These are phyloP conservation scores for Ctenodactylus gundi DNA, from an alignment of 2,113 vertebrate genomes.

Conservation along the genomic window DNA sequence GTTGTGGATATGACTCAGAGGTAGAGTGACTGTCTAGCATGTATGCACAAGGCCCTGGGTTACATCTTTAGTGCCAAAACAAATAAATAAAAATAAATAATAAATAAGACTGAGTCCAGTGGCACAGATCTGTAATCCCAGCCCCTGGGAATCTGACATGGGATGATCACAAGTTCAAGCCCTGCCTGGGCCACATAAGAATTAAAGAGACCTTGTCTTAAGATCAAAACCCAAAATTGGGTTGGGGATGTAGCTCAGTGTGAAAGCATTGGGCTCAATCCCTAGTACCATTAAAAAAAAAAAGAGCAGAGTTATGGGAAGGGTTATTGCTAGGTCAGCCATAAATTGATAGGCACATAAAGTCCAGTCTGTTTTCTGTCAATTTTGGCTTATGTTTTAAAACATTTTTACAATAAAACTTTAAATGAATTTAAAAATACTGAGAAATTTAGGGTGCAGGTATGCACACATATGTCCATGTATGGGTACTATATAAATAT, in stretches of 20 bases:
- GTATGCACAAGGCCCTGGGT: neutral
- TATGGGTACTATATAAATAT: neutral
- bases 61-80: neutral
- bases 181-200: too few relatives aligned
- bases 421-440: neutral
- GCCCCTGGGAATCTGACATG: too few relatives aligned
- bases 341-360: neutral
- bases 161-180: too few relatives aligned
- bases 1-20: neutral
- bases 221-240: too few relatives aligned
- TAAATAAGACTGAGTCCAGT: too few relatives aligned
- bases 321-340: neutral
- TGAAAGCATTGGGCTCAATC: neutral
- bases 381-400: slow-evolving; percentile 12
- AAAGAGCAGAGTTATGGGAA: neutral
- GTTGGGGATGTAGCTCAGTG: too few relatives aligned
- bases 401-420: slow-evolving; percentile 28
- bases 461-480: neutral
- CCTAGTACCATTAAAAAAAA: neutral
- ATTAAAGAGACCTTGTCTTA: too few relatives aligned
- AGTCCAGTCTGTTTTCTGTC: neutral
- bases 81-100: neutral
- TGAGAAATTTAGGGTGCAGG: neutral
- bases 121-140: too few relatives aligned
- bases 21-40: neutral